These are phyloP conservation scores for Creontiades dilutus DNA, from an alignment of 2,888 invertebrate species.

Conservation along the genomic window DNA sequence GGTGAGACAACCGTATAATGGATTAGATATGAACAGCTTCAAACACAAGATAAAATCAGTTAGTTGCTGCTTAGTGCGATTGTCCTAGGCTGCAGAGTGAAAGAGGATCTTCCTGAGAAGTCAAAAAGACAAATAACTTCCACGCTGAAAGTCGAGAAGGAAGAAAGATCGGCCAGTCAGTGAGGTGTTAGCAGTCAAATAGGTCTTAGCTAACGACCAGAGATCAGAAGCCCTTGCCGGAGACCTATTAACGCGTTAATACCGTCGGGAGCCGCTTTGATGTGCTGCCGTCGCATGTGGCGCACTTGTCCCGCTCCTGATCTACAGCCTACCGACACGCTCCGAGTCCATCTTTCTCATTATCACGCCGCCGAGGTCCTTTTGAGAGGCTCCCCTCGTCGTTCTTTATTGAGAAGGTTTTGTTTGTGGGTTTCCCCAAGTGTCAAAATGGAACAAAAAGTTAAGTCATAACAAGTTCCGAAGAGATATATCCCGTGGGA, in stretches of 20 bases:
- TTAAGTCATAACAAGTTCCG: neutral
- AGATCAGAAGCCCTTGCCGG: conserved; percentile 20
- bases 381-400: neutral
- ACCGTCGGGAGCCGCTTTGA: conserved; percentile 55
- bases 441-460: neutral
- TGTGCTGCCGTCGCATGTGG: conserved; percentile 11
- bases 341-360: conserved; percentile 33
- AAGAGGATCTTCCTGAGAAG: neutral
- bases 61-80: too few species aligned
- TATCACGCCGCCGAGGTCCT: conserved; percentile 26
- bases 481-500: neutral
- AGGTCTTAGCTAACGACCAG: conserved; percentile 51
- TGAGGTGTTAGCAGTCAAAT: conserved; percentile 50
- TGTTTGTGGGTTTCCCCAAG: neutral
- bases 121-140: conserved; percentile 17
- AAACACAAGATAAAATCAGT: too few species aligned
- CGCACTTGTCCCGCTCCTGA: conserved; percentile 43
- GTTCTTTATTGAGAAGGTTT: conserved; percentile 4
- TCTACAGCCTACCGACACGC: conserved; percentile 59
- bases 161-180: conserved; percentile 33
- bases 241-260: conserved; percentile 64
- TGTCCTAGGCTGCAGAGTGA: neutral
- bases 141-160: neutral
- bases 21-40: too few species aligned
- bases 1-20: too few species aligned